Base-by-base conservation (phyloP, 2,888 invertebrate genomes). In the Noctua janthe region DNA sequence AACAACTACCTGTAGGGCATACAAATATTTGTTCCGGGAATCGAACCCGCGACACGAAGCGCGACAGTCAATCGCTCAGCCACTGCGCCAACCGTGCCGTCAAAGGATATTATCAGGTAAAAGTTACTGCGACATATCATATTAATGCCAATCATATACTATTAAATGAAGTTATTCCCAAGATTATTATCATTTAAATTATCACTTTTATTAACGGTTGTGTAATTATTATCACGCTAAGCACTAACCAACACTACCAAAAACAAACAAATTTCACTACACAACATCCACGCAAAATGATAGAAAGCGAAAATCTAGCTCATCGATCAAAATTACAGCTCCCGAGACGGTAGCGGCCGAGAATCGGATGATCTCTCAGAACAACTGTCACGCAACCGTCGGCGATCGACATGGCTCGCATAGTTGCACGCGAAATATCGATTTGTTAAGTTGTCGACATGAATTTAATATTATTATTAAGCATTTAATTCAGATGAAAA, bases 281-380 rank as follows among this genome's bases (percentile, higher is more conserved):
- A n/a, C 2, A 6, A 23, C 15, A 69, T 35, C 64, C 35, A 76
- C 82, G 67, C 54, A 66, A 81, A 80, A 66, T 80, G 7, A 80
- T 67, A 87, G 86, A 89, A 86, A 89, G 83, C 78, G 87, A 88
- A 88, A 87, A 83, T 81, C 72, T 80, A 81, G 69, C 71, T 75
- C 69, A 74, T 87, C 71, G 47, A 85, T 87, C 87, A 87, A 78
- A 84, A 78, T 71, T 69, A 78, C 71, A 74, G 75, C 80, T 82
- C 35, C 81, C 67, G 72, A 72, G 75, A 71, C 77, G 64, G 83
- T 85, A 83, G 83, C 76, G 69, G 71, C 66, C 66, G 47, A 75
- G 82, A 78, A 75, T 87, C 82, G 83, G 80, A 83, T 83, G 78
- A 84, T 87, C 85, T 85, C 81, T 82, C 76, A 80, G 82, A 81